phyloP scores from a whole-genome alignment of 2,888 invertebrate species.

The Falcaria lacertinaria region DNA sequence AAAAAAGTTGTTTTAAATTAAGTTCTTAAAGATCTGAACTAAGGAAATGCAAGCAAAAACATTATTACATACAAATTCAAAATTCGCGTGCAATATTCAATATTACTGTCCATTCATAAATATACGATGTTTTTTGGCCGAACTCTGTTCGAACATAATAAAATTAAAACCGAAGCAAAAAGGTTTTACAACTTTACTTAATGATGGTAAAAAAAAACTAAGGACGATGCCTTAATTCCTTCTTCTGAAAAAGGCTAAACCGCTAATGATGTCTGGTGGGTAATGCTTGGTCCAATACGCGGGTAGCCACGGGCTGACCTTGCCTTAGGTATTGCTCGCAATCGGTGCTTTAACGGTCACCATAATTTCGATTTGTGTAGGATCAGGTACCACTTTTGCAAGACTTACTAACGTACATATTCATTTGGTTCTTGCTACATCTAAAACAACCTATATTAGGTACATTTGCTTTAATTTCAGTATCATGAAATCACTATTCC shows the following conservation, averaged over 20 bases:
- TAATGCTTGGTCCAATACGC: constrained; percentile 4
- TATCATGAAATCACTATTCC: too few relatives aligned
- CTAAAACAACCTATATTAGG: too few relatives aligned
- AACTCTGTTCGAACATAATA: not conserved
- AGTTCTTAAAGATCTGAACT: too few relatives aligned
- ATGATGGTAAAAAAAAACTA: not conserved
- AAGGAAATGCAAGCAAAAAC: not conserved
- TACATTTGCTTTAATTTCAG: too few relatives aligned
- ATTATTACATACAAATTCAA: not conserved
- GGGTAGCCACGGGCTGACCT: constrained; percentile 23
- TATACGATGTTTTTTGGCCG: not conserved
- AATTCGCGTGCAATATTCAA: not conserved
- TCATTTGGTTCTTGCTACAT: too few relatives aligned
- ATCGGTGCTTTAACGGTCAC: constrained; percentile 10
- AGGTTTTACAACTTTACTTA: not conserved
- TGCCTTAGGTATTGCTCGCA: constrained; percentile 13
- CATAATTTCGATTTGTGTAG: constrained; percentile 4
- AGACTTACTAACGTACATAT: too few relatives aligned
- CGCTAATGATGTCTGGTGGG: constrained; percentile 8
- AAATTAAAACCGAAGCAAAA: not conserved
- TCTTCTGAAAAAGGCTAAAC: constrained; percentile 6
- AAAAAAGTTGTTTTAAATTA: too few relatives aligned
- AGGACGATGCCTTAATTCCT: not conserved
- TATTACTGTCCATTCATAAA: not conserved
- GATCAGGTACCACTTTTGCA: not conserved